Conservation (phyloP, 2,797 vertebrate species). For the Pangasius sanitwongsei region DNA sequence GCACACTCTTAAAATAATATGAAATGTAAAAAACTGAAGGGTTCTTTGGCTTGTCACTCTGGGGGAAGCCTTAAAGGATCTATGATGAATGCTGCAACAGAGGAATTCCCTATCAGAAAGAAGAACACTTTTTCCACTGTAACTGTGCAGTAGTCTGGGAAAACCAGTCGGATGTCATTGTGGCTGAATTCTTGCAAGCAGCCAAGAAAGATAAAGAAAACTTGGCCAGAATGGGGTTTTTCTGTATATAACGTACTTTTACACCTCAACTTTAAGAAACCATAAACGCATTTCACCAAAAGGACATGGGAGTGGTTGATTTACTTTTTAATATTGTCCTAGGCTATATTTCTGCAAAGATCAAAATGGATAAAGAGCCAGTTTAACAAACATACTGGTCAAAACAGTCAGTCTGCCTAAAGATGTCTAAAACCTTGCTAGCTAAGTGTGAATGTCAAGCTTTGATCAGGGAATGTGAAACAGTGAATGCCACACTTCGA, state of each 20-base stretch:
- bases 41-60: not conserved
- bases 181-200: slow-evolving; percentile 1
- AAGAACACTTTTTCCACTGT: not conserved
- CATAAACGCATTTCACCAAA: not conserved
- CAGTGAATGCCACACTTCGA: not conserved
- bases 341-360: not conserved
- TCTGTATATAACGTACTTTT: not conserved
- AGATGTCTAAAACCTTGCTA: not conserved
- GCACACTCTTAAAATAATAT: not conserved
- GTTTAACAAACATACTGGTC: not conserved
- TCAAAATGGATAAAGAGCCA: not conserved
- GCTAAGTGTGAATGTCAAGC: not conserved
- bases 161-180: not conserved
- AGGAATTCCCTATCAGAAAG: not conserved
- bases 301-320: not conserved
- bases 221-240: not conserved
- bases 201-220: not conserved
- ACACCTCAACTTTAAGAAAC: not conserved
- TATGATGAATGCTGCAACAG: not conserved
- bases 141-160: not conserved
- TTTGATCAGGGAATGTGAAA: not conserved
- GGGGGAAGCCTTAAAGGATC: not conserved
- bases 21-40: not conserved
- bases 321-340: not conserved
- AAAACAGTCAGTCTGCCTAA: not conserved